Evolutionary conservation across 2,888 invertebrate species (phyloP), one percentile per base, ranked within the genome.

Genomic region (Chalcosyrphus nemorum): DNA sequence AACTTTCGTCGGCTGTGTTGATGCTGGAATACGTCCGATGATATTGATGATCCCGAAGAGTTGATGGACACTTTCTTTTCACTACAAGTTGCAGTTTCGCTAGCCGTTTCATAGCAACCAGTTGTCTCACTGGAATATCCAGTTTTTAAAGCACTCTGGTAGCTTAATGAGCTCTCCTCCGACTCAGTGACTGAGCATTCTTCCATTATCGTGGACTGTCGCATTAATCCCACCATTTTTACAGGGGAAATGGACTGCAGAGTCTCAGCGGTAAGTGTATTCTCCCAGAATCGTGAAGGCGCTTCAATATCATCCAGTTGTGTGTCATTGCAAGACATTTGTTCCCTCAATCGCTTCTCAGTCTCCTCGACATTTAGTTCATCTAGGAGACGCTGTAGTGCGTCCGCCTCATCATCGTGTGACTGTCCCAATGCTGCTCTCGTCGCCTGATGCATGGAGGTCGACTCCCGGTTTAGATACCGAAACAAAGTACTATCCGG

Each of bases 181-280:
- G 85, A 80, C 4, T 65, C 56, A 0, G 86, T 78, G 9, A 88
- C 88, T n/a, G 87, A 88, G 35, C 76, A 87, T 56, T 89, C 89
- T 72, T 91, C 91, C 15, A 91, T 72, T 32, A 91, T 91, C 21
- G 91, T 91, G 0, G 91, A 91, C 4, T 91, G 91, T 0, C 91
- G 89, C 59, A 91, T 15, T 2, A 91, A 76, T 0, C 91, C 91
- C 0, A 91, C 89, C 89, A 90, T 89, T 86, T 91, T 91, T 0
- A 90, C 89, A 0, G 91, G 91, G 1, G 91, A 91, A 2, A 89
- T 88, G 38, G 88, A 88, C 2, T 86, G 45, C 1, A 81, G 70
- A 0, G 86, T 87, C 9, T 88, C 88, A 6, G 85, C 75, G 6
- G 66, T 78, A 7, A 89, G 50, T 2, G 89, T 88, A 47, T 88